These are phyloP conservation scores for Archips xylosteana DNA, from an alignment of 2,888 invertebrate genomes.

Conservation along the genomic window DNA sequence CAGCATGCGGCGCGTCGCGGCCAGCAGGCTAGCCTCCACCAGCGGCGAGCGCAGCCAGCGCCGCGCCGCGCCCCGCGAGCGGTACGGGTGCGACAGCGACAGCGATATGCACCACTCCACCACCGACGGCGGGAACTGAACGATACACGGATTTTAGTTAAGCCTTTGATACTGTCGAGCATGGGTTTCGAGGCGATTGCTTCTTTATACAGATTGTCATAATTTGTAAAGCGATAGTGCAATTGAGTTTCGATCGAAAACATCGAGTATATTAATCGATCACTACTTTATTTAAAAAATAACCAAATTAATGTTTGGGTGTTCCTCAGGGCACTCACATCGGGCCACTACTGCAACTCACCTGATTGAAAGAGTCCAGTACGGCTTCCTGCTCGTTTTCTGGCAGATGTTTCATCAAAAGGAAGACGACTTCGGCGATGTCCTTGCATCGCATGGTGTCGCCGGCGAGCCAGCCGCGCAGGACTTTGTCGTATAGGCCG, in stretches of 20 bases:
- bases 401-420: constrained; percentile 83
- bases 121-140: constrained; percentile 65
- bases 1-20: constrained; percentile 15
- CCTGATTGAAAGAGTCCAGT: constrained; percentile 85
- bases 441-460: constrained; percentile 80
- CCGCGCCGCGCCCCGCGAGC: constrained; percentile 64
- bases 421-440: constrained; percentile 87
- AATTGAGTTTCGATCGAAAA: neutral
- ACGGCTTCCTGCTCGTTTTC: constrained; percentile 83
- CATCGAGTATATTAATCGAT: neutral
- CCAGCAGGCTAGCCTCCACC: constrained; percentile 21
- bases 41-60: constrained; percentile 72
- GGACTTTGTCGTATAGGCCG: constrained; percentile 66
- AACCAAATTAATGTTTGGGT: neutral
- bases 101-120: constrained; percentile 72
- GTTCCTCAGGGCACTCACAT: constrained; percentile 16
- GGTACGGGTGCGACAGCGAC: constrained; percentile 75
- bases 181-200: neutral
- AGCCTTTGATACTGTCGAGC: constrained; percentile 9
- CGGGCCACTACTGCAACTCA: constrained; percentile 53
- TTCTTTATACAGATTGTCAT: neutral
- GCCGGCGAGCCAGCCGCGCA: constrained; percentile 80
- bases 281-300: neutral
- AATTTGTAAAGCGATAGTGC: neutral
- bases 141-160: constrained; percentile 46